Evolutionary conservation across 2,888 invertebrate species (phyloP).

Genomic region (Lamellibrachia satsuma): DNA sequence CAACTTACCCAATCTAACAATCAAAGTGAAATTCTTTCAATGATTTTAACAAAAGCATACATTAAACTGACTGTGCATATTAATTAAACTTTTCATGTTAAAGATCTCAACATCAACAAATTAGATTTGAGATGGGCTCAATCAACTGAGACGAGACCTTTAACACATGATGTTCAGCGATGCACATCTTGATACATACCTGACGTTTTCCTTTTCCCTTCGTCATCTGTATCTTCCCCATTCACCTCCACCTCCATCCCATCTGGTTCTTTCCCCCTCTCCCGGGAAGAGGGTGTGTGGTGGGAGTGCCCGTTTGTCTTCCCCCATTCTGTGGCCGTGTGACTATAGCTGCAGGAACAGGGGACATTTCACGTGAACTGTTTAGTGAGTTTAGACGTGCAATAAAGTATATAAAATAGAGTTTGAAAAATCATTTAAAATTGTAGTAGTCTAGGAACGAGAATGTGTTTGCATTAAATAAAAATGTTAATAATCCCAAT

Average conservation of each 20-base stretch:
- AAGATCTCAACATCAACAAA: too few relatives aligned
- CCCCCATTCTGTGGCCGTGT: background rate
- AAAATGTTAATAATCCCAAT: too few relatives aligned
- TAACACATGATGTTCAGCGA: background rate
- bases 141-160: too few relatives aligned
- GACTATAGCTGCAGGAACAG: background rate
- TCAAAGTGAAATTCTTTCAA: too few relatives aligned
- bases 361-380: background rate
- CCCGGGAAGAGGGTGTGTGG: background rate
- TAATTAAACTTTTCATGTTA: too few relatives aligned
- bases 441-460: too few relatives aligned
- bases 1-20: too few relatives aligned
- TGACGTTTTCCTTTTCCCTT: conserved; percentile 28
- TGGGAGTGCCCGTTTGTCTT: background rate
- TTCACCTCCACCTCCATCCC: conserved; percentile 22
- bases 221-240: background rate
- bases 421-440: too few relatives aligned
- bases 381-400: background rate
- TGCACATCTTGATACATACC: background rate
- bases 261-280: background rate
- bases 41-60: too few relatives aligned
- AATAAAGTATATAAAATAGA: background rate
- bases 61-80: too few relatives aligned
- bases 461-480: too few relatives aligned
- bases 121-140: too few relatives aligned